A percentile compares a stretch with the other conserved stretches of the same genome.
Evolutionary conservation across 2,888 invertebrate genomes (phyloP).

Genomic region (Clunio marinus): DNA sequence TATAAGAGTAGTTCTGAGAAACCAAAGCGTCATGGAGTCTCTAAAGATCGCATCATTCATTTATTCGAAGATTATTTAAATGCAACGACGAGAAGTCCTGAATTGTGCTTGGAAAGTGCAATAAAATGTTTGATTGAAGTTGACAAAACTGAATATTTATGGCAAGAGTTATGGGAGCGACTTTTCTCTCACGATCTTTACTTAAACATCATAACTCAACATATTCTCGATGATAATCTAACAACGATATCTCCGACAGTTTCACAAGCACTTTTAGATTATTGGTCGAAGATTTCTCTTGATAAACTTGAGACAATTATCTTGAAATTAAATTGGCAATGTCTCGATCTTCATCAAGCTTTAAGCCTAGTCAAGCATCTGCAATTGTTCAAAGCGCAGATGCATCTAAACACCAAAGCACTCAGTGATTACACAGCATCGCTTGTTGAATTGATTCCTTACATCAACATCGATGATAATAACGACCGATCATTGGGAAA

Average conservation of each 20-base stretch:
- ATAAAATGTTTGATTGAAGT: conserved; percentile 49
- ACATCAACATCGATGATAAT: conserved; percentile 51
- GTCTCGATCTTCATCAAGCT: conserved; percentile 71
- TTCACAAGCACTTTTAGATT: conserved; percentile 66
- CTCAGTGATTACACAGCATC: conserved; percentile 71
- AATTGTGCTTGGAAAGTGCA: conserved; percentile 49
- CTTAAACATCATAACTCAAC: conserved; percentile 66
- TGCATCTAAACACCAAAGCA: conserved; percentile 73
- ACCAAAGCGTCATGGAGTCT: conserved; percentile 50
- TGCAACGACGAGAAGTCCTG: conserved; percentile 49
- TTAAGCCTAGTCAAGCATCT: conserved; percentile 48
- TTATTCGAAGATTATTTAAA: conserved; percentile 52
- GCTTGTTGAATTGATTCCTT: conserved; percentile 62
- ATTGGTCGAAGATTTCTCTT: conserved; percentile 60
- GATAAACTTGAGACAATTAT: conserved; percentile 66
- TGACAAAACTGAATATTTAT: conserved; percentile 55
- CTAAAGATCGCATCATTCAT: conserved; percentile 51
- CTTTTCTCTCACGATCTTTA: conserved; percentile 57
- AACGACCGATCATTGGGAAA: conserved; percentile 65
- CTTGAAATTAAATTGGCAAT: conserved; percentile 66
- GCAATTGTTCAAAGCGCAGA: conserved; percentile 50
- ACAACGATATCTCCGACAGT: conserved; percentile 62
- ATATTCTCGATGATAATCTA: conserved; percentile 62
- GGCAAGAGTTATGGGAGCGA: conserved; percentile 61
- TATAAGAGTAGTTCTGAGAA: conserved; percentile 49